phyloP scores from a whole-genome alignment of 2,888 invertebrate genomes.

The Meteorus colon region DNA sequence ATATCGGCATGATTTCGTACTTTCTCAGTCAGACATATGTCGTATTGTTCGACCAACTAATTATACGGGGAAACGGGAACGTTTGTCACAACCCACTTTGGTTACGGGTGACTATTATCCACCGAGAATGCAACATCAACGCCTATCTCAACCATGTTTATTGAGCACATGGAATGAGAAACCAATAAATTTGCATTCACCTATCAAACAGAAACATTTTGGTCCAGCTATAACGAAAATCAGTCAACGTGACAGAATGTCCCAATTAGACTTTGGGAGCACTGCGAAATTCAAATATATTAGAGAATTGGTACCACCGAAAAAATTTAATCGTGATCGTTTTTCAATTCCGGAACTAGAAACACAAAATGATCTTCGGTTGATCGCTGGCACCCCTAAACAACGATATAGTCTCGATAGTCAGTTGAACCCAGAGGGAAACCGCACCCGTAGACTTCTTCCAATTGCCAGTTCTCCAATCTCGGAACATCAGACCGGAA shows the following conservation, averaged over 20 bases:
- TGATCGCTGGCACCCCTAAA: conserved; percentile 68
- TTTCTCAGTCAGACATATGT: conserved; percentile 61
- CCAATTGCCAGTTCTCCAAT: conserved; percentile 69
- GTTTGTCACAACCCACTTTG: conserved; percentile 67
- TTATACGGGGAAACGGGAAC: conserved; percentile 58
- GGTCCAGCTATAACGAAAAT: conserved; percentile 55
- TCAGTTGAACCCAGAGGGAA: conserved; percentile 60
- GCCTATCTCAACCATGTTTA: conserved; percentile 66
- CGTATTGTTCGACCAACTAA: conserved; percentile 52
- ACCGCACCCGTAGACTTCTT: conserved; percentile 58
- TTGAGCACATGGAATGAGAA: conserved; percentile 56
- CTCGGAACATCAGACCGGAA: conserved; percentile 58
- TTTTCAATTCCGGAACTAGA: conserved; percentile 69
- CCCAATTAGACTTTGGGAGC: conserved; percentile 66
- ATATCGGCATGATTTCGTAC: conserved; percentile 49
- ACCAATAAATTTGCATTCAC: conserved; percentile 54
- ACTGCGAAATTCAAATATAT: conserved; percentile 57
- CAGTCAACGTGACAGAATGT: conserved; percentile 63
- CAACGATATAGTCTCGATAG: conserved; percentile 68
- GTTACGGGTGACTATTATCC: conserved; percentile 67
- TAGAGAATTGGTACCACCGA: conserved; percentile 52
- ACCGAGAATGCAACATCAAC: conserved; percentile 60
- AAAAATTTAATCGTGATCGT: conserved; percentile 66
- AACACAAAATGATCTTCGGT: conserved; percentile 65
- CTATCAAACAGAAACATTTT: conserved; percentile 63